These are phyloP conservation scores for Hippocampus abdominalis DNA, from an alignment of 2,113 vertebrate genomes.

Conservation along the genomic window DNA sequence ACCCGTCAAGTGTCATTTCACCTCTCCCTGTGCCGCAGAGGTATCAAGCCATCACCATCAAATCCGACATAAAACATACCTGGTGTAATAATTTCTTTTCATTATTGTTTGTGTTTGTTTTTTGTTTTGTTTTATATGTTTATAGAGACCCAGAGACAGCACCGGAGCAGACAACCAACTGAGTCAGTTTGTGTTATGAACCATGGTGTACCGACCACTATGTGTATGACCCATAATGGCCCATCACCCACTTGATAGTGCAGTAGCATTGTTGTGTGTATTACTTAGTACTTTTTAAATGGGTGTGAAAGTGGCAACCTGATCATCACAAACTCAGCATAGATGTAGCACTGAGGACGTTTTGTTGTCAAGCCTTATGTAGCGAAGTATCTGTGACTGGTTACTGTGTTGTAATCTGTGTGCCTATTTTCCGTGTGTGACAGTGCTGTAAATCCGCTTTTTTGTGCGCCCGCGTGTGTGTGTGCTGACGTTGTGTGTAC, in stretches of 20 bases:
- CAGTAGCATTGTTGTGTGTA: slow-evolving; percentile 68
- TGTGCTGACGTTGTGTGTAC: slow-evolving; percentile 69
- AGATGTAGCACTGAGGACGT: slow-evolving; percentile 73
- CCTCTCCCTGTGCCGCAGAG: slow-evolving; percentile 31
- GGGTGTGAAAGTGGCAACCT: slow-evolving; percentile 68
- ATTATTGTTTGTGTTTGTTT: slow-evolving; percentile 50
- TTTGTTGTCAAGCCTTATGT: slow-evolving; percentile 75
- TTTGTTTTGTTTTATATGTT: slow-evolving; percentile 63
- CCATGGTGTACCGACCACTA: slow-evolving; percentile 79
- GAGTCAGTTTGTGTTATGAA: slow-evolving; percentile 81
- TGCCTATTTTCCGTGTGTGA: slow-evolving; percentile 72
- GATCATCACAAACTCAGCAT: slow-evolving; percentile 73
- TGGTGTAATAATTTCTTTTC: slow-evolving; percentile 69
- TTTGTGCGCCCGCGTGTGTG: slow-evolving; percentile 13
- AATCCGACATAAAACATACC: slow-evolving; percentile 53
- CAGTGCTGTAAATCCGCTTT: slow-evolving; percentile 73
- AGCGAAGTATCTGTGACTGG: slow-evolving; percentile 71
- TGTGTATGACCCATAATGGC: slow-evolving; percentile 77
- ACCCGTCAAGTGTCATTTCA: slow-evolving; percentile 45
- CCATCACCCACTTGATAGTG: slow-evolving; percentile 71
- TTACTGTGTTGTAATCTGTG: slow-evolving; percentile 74
- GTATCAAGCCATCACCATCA: slow-evolving; percentile 53
- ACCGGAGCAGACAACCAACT: slow-evolving; percentile 72
- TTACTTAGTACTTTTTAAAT: slow-evolving; percentile 64
- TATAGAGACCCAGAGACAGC: slow-evolving; percentile 72